Evolutionary conservation across 2,888 invertebrate genomes (phyloP), one percentile per base, ranked within the genome.

Genomic region (Ceriagrion tenellum): DNA sequence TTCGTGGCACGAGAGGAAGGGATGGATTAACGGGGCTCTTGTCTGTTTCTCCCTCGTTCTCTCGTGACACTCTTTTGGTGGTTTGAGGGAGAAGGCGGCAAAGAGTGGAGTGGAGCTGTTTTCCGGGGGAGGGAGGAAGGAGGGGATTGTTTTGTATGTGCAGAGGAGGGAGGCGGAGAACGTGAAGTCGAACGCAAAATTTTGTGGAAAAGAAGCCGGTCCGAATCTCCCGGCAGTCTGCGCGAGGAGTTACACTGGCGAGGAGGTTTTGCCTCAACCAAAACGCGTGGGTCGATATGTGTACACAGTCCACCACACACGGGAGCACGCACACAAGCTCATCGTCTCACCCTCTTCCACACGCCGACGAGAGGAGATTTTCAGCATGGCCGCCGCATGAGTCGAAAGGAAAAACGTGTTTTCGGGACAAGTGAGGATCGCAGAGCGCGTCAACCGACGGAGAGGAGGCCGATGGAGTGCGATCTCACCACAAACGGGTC

Each of bases 351-450:
- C 23, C 16, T 35, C 16, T 8, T 13, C 30, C 74, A 81, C 81
- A 81, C 35, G 35, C 30, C 81, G 35, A 16, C 16, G 30, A 30
- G 81, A 63, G 69, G 23, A 40, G 69, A n/a, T n/a, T 93, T 93
- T 74, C 93, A 93, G 93, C 93, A 93, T 93, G 93, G 93, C 93
- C 93, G 93, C 93, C 93, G 93, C 63, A 16, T 30, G 59, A 63
- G 63, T 35, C 89, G 89, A 23, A 47, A 47, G 47, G 55, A n/a
- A 18, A n/a, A 59, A n/a, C 89, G 18, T n/a, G 55, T 35, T 26
- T 18, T 13, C 13, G 55, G 55, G 89, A 93, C 93, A 93, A 93
- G 93, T 47, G 93, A 93, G n/a, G 69, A 93, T 26, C 93, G 93
- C 74, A 6, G 47, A 16, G 69, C 93, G 93, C 93, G 47, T 18